Conservation (phyloP, 2,797 vertebrate species). For the Scleropages formosus region DNA sequence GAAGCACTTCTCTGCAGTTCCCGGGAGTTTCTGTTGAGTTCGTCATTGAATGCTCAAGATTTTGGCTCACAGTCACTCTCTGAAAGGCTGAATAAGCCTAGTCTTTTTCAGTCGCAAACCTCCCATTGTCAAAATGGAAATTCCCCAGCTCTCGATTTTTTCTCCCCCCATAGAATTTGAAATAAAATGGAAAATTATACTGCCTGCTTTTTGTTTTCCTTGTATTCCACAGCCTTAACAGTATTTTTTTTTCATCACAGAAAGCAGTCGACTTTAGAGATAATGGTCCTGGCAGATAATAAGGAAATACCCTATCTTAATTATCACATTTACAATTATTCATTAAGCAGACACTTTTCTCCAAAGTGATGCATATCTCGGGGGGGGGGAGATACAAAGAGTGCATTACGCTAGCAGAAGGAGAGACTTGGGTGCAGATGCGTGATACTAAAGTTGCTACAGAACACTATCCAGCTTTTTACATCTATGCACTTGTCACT, state of each 20-base stretch:
- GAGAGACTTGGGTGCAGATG: no score
- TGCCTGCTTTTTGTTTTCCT: not conserved
- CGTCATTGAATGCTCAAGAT: not conserved
- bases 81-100: not conserved
- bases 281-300: no score
- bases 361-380: no score
- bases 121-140: not conserved
- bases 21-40: not conserved
- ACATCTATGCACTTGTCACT: no score
- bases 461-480: no score
- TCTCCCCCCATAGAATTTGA: conserved; percentile 12
- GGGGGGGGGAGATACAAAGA: no score
- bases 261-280: no score
- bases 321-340: no score
- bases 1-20: not conserved
- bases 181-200: conserved; percentile 3
- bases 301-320: not conserved
- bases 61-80: not conserved
- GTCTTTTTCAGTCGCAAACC: not conserved
- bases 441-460: no score
- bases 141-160: conserved; percentile 1
- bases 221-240: not conserved
- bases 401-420: no score
- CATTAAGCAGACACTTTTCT: not conserved
- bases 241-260: no score